phyloP scores from a whole-genome alignment of 2,888 invertebrate species.

The Ryuthela nishihirai region DNA sequence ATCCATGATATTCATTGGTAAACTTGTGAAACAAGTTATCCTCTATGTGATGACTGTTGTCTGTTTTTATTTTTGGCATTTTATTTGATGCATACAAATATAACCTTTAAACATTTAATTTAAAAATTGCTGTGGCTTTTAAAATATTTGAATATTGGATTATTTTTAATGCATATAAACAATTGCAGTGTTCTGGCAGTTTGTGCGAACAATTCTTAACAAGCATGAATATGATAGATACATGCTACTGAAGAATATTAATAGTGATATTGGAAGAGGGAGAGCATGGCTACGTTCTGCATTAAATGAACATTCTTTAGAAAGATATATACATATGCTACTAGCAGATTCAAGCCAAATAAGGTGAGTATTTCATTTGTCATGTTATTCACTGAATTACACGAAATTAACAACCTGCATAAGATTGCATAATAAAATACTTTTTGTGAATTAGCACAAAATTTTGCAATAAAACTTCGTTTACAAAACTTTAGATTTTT shows the following conservation, averaged over 20 bases:
- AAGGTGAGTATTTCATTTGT: slow-evolving; percentile 44
- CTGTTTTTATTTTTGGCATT: too few species aligned
- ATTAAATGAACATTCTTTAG: slow-evolving; percentile 85
- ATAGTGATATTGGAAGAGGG: slow-evolving; percentile 67
- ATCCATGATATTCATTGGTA: too few species aligned
- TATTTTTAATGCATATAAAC: not conserved
- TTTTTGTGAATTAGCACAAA: too few species aligned
- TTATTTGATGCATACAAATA: too few species aligned
- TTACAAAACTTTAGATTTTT: too few species aligned
- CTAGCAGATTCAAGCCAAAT: slow-evolving; percentile 62
- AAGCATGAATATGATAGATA: slow-evolving; percentile 85
- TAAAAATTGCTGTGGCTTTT: not conserved
- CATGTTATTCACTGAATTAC: not conserved
- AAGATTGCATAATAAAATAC: too few species aligned
- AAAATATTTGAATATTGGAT: not conserved
- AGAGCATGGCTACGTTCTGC: slow-evolving; percentile 85
- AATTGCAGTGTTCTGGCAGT: slow-evolving; percentile 52
- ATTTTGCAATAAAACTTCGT: too few species aligned
- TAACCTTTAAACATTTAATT: too few species aligned
- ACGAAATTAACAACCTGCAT: too few species aligned
- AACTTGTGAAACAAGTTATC: too few species aligned
- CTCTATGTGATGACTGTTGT: too few species aligned
- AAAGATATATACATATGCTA: slow-evolving; percentile 68
- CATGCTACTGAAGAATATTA: slow-evolving; percentile 58
- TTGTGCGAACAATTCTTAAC: slow-evolving; percentile 64